Evolutionary conservation across 2,113 vertebrate genomes (phyloP).

Genomic region (Gymnobelideus leadbeateri): DNA sequence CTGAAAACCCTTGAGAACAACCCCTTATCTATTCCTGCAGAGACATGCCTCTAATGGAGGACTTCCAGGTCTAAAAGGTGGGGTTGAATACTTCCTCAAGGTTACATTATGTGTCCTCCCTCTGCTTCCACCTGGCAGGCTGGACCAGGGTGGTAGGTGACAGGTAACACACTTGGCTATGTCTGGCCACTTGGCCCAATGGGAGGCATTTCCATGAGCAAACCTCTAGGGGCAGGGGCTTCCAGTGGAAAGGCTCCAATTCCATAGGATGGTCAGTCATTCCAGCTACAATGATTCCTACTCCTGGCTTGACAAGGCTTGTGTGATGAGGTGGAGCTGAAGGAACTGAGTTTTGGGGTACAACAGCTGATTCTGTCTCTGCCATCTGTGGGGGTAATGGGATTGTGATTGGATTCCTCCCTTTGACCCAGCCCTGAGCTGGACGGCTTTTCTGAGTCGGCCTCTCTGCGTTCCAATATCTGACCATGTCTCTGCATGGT

Average conservation of each 20-base stretch:
- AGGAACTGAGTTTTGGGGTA: neutral
- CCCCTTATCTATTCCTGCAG: neutral
- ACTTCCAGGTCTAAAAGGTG: neutral
- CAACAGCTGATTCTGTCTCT: neutral
- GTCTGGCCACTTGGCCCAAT: neutral
- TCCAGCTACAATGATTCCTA: neutral
- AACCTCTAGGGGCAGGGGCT: neutral
- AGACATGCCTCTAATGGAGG: neutral
- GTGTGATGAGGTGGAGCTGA: neutral
- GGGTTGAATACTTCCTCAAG: neutral
- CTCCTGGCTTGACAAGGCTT: neutral
- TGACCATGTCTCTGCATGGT: neutral
- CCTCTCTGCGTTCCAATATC: neutral
- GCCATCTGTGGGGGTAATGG: neutral
- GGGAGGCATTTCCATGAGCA: neutral
- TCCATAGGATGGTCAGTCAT: neutral
- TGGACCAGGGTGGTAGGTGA: neutral
- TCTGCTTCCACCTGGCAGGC: neutral
- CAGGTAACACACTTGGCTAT: neutral
- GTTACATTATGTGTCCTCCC: neutral
- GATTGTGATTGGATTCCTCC: neutral
- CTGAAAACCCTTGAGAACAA: neutral
- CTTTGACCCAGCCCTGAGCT: neutral
- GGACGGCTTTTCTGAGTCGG: neutral
- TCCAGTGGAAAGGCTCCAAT: neutral